Conservation (phyloP, 2,888 invertebrate genomes). For the Erannis defoliaria region DNA sequence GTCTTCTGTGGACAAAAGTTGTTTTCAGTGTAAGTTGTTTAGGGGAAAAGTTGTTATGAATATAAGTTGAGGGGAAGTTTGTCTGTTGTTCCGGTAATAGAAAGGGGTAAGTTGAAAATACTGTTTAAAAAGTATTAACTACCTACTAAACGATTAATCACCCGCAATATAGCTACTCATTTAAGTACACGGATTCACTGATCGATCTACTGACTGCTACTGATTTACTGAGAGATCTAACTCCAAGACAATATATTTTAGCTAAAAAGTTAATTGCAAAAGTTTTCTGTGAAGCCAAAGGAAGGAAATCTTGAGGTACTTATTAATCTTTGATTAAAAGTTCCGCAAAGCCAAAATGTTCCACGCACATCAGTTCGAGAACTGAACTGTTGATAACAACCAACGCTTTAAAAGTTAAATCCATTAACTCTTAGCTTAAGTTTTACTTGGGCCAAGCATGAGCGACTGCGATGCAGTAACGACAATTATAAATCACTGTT, state of each 20-base stretch:
- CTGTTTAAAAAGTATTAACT: too few species aligned
- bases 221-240: too few species aligned
- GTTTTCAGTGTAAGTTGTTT: background rate
- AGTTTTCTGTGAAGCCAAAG: background rate
- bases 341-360: background rate
- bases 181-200: too few species aligned
- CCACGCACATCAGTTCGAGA: background rate
- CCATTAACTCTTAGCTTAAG: constrained; percentile 1
- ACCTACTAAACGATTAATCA: too few species aligned
- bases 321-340: background rate
- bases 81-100: background rate
- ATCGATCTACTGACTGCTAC: too few species aligned
- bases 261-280: too few species aligned
- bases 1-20: constrained; percentile 65
- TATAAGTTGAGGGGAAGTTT: background rate
- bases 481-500: too few species aligned
- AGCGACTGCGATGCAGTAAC: background rate
- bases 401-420: constrained; percentile 7
- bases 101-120: too few species aligned
- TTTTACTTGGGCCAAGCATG: background rate
- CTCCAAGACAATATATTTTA: background rate
- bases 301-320: background rate
- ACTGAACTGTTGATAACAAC: constrained; percentile 3
- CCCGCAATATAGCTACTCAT: too few species aligned
- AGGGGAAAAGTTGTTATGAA: background rate